Evolutionary conservation across 1,140 invertebrate species (phyloP), one percentile per base, ranked within the genome.

Genomic region (Agrypnia vestita): DNA sequence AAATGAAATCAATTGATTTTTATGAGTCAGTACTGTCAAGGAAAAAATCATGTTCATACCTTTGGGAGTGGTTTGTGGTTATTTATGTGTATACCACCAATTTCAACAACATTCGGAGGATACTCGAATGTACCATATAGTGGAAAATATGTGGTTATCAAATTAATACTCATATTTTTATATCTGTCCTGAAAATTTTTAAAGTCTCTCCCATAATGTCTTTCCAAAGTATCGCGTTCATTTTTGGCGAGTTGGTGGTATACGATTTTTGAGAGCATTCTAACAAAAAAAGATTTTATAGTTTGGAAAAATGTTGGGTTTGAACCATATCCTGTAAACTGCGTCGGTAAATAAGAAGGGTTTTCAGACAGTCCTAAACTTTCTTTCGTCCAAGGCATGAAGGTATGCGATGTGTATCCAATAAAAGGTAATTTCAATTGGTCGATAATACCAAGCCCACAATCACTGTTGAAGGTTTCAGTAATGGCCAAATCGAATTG

Each of bases 61-160:
- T 71, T 21, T 13, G 61, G 49, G 46, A 80, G 21, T 51, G 74
- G 17, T 21, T 44, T 91, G 0, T 91, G 82, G 78, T 91, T 85
- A 56, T 91, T 84, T 67, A 83, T 62, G 73, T 92, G 92, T 3
- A 93, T 82, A 12, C 92, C 93, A 13, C 91, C 92, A 17, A 93
- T 87, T 85, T 93, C 91, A 7, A 93, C 82, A 0, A 91, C 82
- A 46, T 87, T 89, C 0, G 91, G 89, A 3, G 87, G 85, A 7
- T 84, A 84, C 0, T 91, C 89, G 49, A 87, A 86, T 0, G 91
- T 84, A 4, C 87, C 86, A 78, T 88, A 90, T 3, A 92, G 59
- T 0, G 87, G 84, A 67, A 89, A 89, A 86, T 93, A 90, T 11
- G 88, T 87, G 84, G 93, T 94, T 0, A 89, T 84, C 6, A 94